Percentiles rank a stretch among this genome's conserved stretches.
Evolutionary conservation across 2,888 invertebrate genomes (phyloP).

Genomic region (Agonum fuliginosum): DNA sequence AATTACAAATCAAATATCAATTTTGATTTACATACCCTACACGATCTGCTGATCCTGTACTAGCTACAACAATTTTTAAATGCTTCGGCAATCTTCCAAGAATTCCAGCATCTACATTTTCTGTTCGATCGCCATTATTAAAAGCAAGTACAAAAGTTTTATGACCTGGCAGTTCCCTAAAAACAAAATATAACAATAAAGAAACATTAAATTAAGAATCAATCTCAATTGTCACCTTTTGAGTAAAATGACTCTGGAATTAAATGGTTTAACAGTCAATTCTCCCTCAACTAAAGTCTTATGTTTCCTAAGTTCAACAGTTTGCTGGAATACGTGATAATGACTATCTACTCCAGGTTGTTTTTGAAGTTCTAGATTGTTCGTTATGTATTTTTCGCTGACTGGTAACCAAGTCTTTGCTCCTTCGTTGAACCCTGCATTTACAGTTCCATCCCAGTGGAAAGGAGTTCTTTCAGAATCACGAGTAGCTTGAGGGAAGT

Average conservation of each 20-base stretch:
- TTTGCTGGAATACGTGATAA: slow-evolving; percentile 77
- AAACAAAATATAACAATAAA: slow-evolving; percentile 65
- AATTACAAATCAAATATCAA: not conserved
- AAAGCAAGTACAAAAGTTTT: slow-evolving; percentile 66
- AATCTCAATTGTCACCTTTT: slow-evolving; percentile 72
- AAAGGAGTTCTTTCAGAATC: slow-evolving; percentile 88
- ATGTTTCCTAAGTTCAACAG: slow-evolving; percentile 76
- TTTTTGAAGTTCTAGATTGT: slow-evolving; percentile 78
- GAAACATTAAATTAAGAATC: not conserved
- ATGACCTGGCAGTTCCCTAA: slow-evolving; percentile 66
- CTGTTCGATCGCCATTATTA: slow-evolving; percentile 73
- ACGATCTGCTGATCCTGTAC: slow-evolving; percentile 19
- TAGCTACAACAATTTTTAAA: slow-evolving; percentile 37
- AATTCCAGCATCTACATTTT: slow-evolving; percentile 74
- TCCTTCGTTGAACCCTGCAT: slow-evolving; percentile 75
- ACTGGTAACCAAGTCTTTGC: slow-evolving; percentile 82
- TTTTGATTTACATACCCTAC: slow-evolving; percentile 64
- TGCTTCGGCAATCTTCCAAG: slow-evolving; percentile 64
- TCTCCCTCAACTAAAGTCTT: slow-evolving; percentile 75
- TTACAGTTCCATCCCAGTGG: slow-evolving; percentile 81
- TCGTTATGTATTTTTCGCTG: slow-evolving; percentile 75
- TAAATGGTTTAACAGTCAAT: slow-evolving; percentile 74
- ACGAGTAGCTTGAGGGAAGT: slow-evolving; percentile 77
- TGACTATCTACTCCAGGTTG: slow-evolving; percentile 73
- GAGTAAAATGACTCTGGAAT: slow-evolving; percentile 74